A percentile compares a stretch with the other conserved stretches of the same genome.
Conservation (phyloP, 1,140 invertebrate genomes). For the Myzus persicae region DNA sequence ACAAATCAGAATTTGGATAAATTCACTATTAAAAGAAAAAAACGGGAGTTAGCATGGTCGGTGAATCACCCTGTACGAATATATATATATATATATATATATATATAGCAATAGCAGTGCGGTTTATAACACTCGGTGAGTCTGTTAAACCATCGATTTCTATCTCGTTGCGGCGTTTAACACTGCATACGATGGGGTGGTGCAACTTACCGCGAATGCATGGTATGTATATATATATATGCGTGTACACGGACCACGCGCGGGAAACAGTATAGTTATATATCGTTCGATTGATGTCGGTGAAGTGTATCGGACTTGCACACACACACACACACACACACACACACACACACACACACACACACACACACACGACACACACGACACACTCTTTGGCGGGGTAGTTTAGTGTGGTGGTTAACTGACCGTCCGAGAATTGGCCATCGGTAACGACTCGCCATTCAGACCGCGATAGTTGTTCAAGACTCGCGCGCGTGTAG, state of each 20-base stretch:
- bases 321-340: too few species aligned
- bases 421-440: conserved; percentile 37
- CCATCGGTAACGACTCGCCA: conserved; percentile 51
- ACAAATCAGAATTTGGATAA: not conserved
- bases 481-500: not conserved
- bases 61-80: not conserved
- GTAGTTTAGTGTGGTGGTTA: not conserved
- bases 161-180: not conserved
- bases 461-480: conserved; percentile 7
- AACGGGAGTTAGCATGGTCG: not conserved
- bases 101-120: not conserved
- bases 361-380: not conserved
- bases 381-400: not conserved
- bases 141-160: conserved; percentile 41
- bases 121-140: not conserved
- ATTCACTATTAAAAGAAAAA: not conserved
- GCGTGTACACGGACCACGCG: not conserved
- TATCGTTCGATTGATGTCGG: conserved; percentile 30
- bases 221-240: not conserved
- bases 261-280: conserved; percentile 1
- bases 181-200: not conserved
- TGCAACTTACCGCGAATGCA: not conserved
- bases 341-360: not conserved
- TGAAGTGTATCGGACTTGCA: not conserved
- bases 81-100: too few species aligned